Evolutionary conservation across 2,888 invertebrate genomes (phyloP).

Genomic region (Troides oblongomaculatus): DNA sequence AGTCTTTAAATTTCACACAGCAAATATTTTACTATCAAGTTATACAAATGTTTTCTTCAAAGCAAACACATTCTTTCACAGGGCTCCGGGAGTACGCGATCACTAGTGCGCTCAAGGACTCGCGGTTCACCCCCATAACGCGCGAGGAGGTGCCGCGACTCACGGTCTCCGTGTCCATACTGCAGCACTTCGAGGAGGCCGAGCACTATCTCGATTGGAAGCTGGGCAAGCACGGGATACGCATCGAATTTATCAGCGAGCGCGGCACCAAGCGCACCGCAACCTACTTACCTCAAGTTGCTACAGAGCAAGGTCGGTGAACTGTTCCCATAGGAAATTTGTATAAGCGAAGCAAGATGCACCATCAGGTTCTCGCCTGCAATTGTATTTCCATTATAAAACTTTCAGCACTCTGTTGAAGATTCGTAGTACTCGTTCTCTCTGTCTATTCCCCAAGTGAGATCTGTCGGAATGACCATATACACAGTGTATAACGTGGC

Average conservation of each 20-base stretch:
- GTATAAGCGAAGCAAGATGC: not conserved
- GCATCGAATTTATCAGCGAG: conserved; percentile 98
- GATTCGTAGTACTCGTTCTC: too few species aligned
- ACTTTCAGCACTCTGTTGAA: too few species aligned
- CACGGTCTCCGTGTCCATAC: conserved; percentile 96
- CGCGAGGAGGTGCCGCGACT: conserved; percentile 95
- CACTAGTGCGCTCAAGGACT: conserved; percentile 98
- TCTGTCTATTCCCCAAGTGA: too few species aligned
- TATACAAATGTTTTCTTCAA: conserved; percentile 7
- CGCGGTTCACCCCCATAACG: conserved; percentile 96
- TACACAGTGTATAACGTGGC: too few species aligned
- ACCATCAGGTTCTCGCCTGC: not conserved
- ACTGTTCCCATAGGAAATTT: not conserved
- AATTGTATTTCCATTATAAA: too few species aligned
- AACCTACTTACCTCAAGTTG: conserved; percentile 99
- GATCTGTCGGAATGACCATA: too few species aligned
- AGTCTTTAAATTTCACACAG: too few species aligned
- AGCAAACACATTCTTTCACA: conserved; percentile 43
- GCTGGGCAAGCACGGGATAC: conserved; percentile 97
- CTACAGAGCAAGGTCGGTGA: conserved; percentile 94
- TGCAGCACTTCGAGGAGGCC: conserved; percentile 97
- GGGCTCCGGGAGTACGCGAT: conserved; percentile 98
- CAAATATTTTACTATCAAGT: too few species aligned
- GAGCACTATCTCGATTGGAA: conserved; percentile 98
- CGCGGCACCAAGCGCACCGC: conserved; percentile 96